Evolutionary conservation across 2,113 vertebrate genomes (phyloP), one percentile per base, ranked within the genome.

Genomic region (Heteronetta atricapilla): DNA sequence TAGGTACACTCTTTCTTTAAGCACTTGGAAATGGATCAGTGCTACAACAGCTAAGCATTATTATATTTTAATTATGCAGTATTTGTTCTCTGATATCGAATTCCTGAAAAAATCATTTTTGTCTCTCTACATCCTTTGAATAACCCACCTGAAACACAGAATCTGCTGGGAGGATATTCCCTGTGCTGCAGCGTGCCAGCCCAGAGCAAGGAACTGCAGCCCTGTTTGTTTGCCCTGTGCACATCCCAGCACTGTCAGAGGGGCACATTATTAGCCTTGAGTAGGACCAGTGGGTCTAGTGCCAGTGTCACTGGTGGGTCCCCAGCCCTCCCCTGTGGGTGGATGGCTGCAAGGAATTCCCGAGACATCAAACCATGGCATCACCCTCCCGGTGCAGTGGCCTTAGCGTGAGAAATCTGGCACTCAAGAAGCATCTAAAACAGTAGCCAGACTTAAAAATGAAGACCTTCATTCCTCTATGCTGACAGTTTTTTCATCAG

Each of bases 401-500:
- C 31, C 38, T 53, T 50, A 59, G 59, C 33, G 55, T 50, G 38
- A 44, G 69, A 77, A 90, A 48, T 48, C 1, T 2, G 48, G n/a
- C 31, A 55, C 67, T 62, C 25, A 48, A 69, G 62, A 86, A 86
- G 10, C 64, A 38, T 26, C 79, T 58, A 22, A 68, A 90, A 26
- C 12, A 55, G 25, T 34, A 38, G 31, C 63, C n/a, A 44, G 36
- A 34, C 28, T 53, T 79, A 40, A 80, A 79, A 88, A 58, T 53
- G 2, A 75, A 86, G 77, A 66, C 46, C 26, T 92, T 81, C 2
- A 56, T 90, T 94, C 82, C 69, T 46, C 53, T 58, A 31, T 90
- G 53, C 67, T 89, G 90, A 86, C 58, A 86, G 92, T 33, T 83
- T 95, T 93, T 77, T 86, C 77, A 50, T 90, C 77, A 82, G 66